Evolutionary conservation across 2,113 vertebrate genomes (phyloP).

Genomic region (Marmota monax): DNA sequence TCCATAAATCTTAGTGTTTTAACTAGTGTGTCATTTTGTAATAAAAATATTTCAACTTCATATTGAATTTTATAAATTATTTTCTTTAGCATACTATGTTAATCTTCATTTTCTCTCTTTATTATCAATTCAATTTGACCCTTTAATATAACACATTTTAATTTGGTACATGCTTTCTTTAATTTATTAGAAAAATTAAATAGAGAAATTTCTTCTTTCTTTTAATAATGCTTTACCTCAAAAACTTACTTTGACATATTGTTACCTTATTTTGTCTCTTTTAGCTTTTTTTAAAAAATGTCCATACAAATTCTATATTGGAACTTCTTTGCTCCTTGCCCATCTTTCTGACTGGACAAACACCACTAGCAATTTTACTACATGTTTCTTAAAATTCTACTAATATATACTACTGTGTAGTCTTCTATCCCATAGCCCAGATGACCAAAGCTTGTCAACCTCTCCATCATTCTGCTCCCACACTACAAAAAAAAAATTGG

Average conservation of each 20-base stretch:
- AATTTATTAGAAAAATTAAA: conserved; percentile 22
- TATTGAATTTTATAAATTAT: not conserved
- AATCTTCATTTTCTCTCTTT: not conserved
- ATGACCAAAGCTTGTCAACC: not conserved
- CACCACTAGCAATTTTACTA: not conserved
- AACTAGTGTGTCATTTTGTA: not conserved
- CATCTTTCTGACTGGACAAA: not conserved
- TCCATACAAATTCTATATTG: not conserved
- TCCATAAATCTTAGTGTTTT: not conserved
- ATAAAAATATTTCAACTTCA: not conserved
- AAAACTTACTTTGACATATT: not conserved
- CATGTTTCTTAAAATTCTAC: not conserved
- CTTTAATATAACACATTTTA: not conserved
- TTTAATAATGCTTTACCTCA: not conserved
- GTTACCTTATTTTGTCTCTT: not conserved
- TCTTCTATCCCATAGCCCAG: not conserved
- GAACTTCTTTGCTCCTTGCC: not conserved
- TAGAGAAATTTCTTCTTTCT: not conserved
- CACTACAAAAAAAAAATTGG: not conserved
- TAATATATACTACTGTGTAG: not conserved
- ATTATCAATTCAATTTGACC: not conserved
- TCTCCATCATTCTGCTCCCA: not conserved
- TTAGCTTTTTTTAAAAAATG: not conserved
- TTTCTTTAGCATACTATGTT: not conserved
- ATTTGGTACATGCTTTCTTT: not conserved